Percentiles rank a stretch among this genome's conserved stretches.
Conservation (phyloP, 2,113 vertebrate species). For the Ophthalmolycus amberensis region DNA sequence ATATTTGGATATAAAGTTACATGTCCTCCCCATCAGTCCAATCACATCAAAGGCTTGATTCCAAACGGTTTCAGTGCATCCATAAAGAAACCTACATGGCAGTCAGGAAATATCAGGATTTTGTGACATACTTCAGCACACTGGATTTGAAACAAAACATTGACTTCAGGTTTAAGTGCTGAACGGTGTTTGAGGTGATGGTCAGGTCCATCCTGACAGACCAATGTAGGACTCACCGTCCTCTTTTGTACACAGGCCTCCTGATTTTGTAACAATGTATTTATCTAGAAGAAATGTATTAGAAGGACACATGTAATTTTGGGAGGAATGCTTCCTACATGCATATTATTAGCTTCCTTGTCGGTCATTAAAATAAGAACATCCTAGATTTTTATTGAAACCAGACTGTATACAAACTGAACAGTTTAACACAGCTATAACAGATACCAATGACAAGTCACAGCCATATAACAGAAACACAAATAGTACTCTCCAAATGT, state of each 20-base stretch:
- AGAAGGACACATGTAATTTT: neutral
- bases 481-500: constrained; percentile 5
- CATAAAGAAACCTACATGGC: neutral
- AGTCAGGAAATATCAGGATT: neutral
- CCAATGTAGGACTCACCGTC: neutral
- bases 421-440: constrained; percentile 13
- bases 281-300: neutral
- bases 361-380: neutral
- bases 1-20: neutral
- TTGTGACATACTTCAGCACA: neutral
- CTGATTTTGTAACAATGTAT: neutral
- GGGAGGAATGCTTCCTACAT: neutral
- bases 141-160: neutral
- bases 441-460: constrained; percentile 3
- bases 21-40: neutral
- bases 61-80: neutral
- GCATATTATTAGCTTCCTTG: neutral
- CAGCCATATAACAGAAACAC: neutral
- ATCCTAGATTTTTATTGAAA: neutral
- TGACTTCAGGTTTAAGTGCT: neutral
- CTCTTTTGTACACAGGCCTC: neutral
- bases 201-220: neutral
- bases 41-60: neutral
- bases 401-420: neutral
- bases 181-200: neutral